Base-by-base conservation (phyloP, 2,113 vertebrate genomes). In the Channa argus region DNA sequence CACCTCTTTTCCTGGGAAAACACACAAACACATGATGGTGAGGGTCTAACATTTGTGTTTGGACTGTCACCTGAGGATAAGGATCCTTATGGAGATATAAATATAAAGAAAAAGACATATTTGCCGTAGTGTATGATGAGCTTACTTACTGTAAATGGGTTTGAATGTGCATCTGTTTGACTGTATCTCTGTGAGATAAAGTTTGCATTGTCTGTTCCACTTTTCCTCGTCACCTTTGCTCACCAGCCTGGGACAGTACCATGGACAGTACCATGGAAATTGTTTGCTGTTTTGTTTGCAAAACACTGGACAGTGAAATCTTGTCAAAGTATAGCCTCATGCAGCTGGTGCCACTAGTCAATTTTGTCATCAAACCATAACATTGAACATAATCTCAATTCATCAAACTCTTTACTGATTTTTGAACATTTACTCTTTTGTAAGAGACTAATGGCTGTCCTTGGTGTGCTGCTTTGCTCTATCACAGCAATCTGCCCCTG, bases 1-100 rank as follows among this genome's bases (percentile, higher is more conserved):
- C 77, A 72, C 69, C 79, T 71, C 75, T 65, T 79, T 59, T 77
- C 71, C 83, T 91, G 77, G 11, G 12, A 66, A 84, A 79, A 74
- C 55, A 82, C 49, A 77, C 37, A 83, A 64, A 80, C 45, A 74
- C 14, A 76, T 61, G 0, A 68, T 55, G 60, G 36, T 72, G 50
- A 50, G 77, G 44, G n/a, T 51, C 24, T 63, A 70, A 71, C 68
- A 70, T 12, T 0, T 24, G 37, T 74, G 47, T 5, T 8, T 69
- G 14, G 71, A 53, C 72, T 5, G 46, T 7, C n/a, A 33, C 54
- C 67, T 33, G 14, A 38, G 43, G 59, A 55, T 70, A 5, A 47
- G 43, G 45, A 68, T 44, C 10, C 69, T 38, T 51, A 67, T 15
- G 33, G n/a, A 63, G 9, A 55, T 10, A 53, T 39, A 63, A 33